Conservation (phyloP, 1,140 invertebrate species). For the Trichonephila clavata region DNA sequence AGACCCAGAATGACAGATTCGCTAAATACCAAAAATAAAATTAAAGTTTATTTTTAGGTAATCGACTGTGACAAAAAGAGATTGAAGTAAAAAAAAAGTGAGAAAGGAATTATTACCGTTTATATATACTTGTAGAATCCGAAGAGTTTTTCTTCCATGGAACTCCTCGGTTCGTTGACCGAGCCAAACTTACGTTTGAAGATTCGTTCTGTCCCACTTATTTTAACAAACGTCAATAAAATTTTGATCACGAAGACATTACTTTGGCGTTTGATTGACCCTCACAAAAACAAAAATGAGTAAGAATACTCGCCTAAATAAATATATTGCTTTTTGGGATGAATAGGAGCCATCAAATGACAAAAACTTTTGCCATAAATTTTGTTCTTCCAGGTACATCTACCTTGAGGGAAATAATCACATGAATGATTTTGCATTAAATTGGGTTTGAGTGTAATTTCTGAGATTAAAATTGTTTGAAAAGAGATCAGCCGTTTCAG, state of each 20-base stretch:
- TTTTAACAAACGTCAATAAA: constrained; percentile 28
- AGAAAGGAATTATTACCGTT: not conserved
- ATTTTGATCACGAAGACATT: constrained; percentile 30
- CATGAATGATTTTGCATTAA: constrained; percentile 5
- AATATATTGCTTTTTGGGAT: not conserved
- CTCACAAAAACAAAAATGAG: not conserved
- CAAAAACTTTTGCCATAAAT: not conserved
- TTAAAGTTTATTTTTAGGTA: not conserved
- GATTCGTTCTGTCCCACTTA: constrained; percentile 45
- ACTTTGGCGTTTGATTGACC: not conserved
- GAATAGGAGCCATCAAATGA: not conserved
- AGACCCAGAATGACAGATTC: not conserved
- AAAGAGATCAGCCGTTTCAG: constrained; percentile 1
- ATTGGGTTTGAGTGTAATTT: not conserved
- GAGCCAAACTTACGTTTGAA: constrained; percentile 2
- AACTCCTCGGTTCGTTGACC: not conserved
- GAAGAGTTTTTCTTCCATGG: not conserved
- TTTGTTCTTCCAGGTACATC: not conserved
- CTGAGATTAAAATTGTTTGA: not conserved
- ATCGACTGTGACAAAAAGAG: not conserved
- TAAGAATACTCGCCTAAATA: not conserved
- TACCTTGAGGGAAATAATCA: not conserved
- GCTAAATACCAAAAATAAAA: not conserved
- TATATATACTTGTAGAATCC: not conserved
- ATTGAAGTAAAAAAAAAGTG: not conserved